phyloP scores from a whole-genome alignment of 1,140 invertebrate genomes.

The Cotesia typhae region DNA sequence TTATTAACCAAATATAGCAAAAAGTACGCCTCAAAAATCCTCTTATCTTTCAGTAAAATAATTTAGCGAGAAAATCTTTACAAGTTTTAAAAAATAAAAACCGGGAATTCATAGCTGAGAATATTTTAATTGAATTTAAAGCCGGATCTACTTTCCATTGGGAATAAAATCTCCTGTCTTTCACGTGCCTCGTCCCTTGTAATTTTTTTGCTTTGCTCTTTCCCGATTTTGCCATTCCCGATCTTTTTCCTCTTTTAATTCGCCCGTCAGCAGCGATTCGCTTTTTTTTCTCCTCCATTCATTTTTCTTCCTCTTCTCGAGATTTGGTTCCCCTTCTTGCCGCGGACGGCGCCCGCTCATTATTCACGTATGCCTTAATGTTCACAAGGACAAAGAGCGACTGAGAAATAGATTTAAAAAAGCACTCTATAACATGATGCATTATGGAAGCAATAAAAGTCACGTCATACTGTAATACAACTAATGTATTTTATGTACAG shows the following conservation, averaged over 20 bases:
- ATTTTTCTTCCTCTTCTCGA: slow-evolving; percentile 1
- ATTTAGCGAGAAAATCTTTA: too few species aligned
- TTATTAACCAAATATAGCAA: too few species aligned
- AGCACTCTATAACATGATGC: too few species aligned
- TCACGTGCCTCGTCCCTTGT: slow-evolving; percentile 6
- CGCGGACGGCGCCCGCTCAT: neutral
- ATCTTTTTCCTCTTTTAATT: neutral
- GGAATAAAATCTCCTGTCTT: slow-evolving; percentile 40
- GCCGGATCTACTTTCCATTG: slow-evolving; percentile 37
- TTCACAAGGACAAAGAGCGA: slow-evolving; percentile 12
- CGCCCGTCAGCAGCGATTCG: neutral
- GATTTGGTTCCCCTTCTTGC: neutral
- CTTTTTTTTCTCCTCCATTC: slow-evolving; percentile 20
- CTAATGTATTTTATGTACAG: neutral
- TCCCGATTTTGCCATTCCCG: neutral
- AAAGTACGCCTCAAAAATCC: too few species aligned
- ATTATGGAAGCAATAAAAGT: slow-evolving; percentile 13
- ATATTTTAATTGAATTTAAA: slow-evolving; percentile 44
- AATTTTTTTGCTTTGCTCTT: neutral
- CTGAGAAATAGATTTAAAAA: neutral
- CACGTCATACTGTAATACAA: neutral
- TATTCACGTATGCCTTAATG: slow-evolving; percentile 22
- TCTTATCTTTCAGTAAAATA: too few species aligned
- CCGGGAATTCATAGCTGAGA: slow-evolving; percentile 18
- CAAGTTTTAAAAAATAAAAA: neutral